Evolutionary conservation across 2,113 vertebrate genomes (phyloP).

Genomic region (Scomber japonicus): DNA sequence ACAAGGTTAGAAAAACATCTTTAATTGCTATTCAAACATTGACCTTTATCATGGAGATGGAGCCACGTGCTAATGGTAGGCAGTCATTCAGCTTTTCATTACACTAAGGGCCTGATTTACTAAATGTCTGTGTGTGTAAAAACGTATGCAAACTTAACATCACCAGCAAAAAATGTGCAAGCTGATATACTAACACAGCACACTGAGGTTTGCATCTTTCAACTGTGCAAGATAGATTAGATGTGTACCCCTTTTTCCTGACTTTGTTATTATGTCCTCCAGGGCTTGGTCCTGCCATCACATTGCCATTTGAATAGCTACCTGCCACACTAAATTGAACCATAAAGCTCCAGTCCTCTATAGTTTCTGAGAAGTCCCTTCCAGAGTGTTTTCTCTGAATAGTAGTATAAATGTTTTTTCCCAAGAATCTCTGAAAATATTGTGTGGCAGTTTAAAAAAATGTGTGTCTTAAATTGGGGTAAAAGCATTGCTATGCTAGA

Average conservation of each 20-base stretch:
- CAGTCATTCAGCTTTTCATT: conserved; percentile 34
- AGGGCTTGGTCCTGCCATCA: conserved; percentile 53
- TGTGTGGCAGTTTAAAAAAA: conserved; percentile 12
- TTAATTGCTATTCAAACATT: conserved; percentile 70
- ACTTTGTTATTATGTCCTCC: conserved; percentile 55
- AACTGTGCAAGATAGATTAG: too few relatives aligned
- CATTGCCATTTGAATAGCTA: conserved; percentile 70
- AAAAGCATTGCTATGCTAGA: conserved; percentile 14
- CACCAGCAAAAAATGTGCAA: too few relatives aligned
- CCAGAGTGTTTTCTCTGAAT: conserved; percentile 6
- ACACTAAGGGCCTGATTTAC: neutral
- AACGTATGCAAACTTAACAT: too few relatives aligned
- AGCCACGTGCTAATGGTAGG: conserved; percentile 45
- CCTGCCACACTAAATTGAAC: conserved; percentile 60
- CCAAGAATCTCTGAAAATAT: conserved; percentile 17
- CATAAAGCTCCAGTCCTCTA: conserved; percentile 6
- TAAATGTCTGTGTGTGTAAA: too few relatives aligned
- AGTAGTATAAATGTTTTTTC: neutral
- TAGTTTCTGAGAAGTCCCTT: conserved; percentile 17
- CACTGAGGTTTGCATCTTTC: too few relatives aligned
- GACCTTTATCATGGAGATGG: conserved; percentile 53
- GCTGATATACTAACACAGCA: too few relatives aligned
- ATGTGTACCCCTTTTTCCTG: conserved; percentile 26
- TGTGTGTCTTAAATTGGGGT: conserved; percentile 17
- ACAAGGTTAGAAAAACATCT: conserved; percentile 69